These are phyloP conservation scores for Oenanthe melanoleuca DNA, from an alignment of 2,113 vertebrate genomes.

Conservation along the genomic window DNA sequence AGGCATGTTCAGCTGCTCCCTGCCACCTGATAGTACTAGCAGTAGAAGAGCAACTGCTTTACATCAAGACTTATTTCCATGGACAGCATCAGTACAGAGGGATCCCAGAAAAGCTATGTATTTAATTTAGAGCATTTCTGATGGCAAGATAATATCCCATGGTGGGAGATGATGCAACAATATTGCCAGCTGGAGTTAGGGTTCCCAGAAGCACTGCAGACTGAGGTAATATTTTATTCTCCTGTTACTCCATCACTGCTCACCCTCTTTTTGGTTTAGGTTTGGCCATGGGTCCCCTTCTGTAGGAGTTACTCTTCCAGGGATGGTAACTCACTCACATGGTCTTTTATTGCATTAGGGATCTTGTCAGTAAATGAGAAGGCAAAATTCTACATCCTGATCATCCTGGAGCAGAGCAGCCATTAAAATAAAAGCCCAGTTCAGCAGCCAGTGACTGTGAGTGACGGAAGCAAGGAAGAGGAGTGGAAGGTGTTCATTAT, in stretches of 20 bases:
- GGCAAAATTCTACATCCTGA: background rate
- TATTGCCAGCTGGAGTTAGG: background rate
- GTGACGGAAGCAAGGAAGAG: background rate
- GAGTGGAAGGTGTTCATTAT: background rate
- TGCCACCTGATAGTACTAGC: constrained; percentile 72
- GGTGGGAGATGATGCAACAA: constrained; percentile 37
- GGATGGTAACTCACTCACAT: background rate
- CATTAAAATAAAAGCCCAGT: background rate
- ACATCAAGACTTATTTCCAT: constrained; percentile 62
- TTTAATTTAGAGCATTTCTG: constrained; percentile 40
- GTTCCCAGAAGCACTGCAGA: constrained; percentile 3
- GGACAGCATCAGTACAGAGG: constrained; percentile 12
- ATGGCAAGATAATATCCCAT: constrained; percentile 9
- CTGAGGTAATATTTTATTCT: constrained; percentile 32
- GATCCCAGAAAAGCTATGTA: constrained; percentile 20
- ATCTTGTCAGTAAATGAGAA: background rate
- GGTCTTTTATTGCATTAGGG: background rate
- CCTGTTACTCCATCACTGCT: background rate
- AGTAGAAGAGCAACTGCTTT: constrained; percentile 46
- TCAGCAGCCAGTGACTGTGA: background rate
- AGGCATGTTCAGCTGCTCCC: constrained; percentile 82
- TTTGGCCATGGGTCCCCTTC: background rate
- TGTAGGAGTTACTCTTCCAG: background rate
- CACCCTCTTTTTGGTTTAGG: background rate
- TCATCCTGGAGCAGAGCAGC: background rate